phyloP scores from a whole-genome alignment of 2,113 vertebrate species.

The Macrotis lagotis region DNA sequence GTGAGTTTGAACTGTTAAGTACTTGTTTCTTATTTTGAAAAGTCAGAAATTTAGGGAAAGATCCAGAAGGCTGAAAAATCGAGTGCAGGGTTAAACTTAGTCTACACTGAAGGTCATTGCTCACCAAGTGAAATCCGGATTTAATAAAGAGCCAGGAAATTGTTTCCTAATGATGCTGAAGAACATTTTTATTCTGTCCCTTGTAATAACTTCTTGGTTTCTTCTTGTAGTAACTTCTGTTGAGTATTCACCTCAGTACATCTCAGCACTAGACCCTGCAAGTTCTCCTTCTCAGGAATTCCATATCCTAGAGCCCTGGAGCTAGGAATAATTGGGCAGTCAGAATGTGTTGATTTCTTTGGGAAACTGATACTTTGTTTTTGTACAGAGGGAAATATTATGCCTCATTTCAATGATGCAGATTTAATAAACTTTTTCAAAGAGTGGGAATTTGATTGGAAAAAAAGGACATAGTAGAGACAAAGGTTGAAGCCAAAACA shows the following conservation, averaged over 20 bases:
- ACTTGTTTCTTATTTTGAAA: background rate
- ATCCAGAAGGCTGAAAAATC: background rate
- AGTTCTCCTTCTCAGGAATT: background rate
- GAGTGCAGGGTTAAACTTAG: background rate
- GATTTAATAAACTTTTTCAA: constrained; percentile 63
- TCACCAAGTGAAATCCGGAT: background rate
- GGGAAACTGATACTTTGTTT: constrained; percentile 62
- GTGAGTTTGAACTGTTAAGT: background rate
- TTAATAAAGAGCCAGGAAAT: constrained; percentile 29
- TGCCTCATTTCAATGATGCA: constrained; percentile 56
- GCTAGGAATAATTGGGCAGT: background rate
- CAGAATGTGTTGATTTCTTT: constrained; percentile 33
- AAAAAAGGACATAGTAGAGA: constrained; percentile 51
- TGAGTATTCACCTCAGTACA: background rate
- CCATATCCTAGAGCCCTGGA: background rate
- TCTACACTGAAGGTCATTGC: background rate
- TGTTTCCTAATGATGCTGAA: constrained; percentile 8
- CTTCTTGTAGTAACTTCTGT: background rate
- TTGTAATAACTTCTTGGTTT: background rate
- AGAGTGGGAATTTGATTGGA: constrained; percentile 58
- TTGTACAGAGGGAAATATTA: constrained; percentile 51
- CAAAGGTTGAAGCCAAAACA: constrained; percentile 71
- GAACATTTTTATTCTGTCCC: constrained; percentile 40
- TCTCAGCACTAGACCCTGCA: background rate
- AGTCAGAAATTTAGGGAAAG: background rate